These are phyloP conservation scores for Ophion slaviceki DNA, from an alignment of 2,888 invertebrate genomes.

Conservation along the genomic window DNA sequence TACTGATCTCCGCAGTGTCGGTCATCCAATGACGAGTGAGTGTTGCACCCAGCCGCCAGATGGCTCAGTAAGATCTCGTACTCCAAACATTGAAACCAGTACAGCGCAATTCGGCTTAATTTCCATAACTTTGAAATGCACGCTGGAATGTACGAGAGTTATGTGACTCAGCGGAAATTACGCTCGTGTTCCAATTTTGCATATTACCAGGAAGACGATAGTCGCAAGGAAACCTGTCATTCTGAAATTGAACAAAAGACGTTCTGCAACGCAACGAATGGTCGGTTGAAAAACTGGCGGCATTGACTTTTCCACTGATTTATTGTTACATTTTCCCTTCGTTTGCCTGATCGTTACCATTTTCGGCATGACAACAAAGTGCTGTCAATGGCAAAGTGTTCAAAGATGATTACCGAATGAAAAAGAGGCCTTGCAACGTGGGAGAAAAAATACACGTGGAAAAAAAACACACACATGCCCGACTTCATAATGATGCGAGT, in stretches of 20 bases:
- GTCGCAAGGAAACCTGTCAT: not conserved
- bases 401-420: not conserved
- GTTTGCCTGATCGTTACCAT: not conserved
- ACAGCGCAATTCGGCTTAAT: not conserved
- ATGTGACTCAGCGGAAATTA: slow-evolving; percentile 5
- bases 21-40: not conserved
- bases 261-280: not conserved
- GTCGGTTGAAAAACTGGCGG: not conserved
- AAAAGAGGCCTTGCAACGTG: not conserved
- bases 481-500: slow-evolving; percentile 42
- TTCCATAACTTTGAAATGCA: slow-evolving; percentile 7
- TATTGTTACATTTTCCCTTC: not conserved
- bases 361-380: not conserved
- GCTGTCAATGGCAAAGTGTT: not conserved
- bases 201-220: not conserved
- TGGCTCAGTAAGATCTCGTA: not conserved
- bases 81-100: not conserved
- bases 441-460: not conserved
- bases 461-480: slow-evolving; percentile 17
- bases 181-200: not conserved
- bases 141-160: slow-evolving; percentile 10
- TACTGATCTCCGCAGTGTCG: not conserved
- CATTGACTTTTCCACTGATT: not conserved
- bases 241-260: not conserved
- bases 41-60: not conserved